Evolutionary conservation across 2,797 vertebrate species (phyloP), one percentile per base, ranked within the genome.

Genomic region (Catamblyrhynchus diadema): DNA sequence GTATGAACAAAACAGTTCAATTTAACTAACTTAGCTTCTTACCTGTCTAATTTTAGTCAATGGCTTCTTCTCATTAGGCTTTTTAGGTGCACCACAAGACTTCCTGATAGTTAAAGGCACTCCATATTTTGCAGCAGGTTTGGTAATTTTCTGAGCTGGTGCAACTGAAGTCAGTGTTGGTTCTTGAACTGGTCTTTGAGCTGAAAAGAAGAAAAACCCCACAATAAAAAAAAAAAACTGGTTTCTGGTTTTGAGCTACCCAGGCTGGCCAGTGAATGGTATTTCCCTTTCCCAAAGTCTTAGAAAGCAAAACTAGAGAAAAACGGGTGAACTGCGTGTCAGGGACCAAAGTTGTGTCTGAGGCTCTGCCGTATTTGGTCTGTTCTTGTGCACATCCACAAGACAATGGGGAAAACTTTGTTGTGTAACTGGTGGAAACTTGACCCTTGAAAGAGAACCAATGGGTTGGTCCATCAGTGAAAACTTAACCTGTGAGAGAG

Each of bases 71-170:
- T 99, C 99, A 30, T 94, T 97, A 39, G 97, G 92, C 87, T 98
- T 99, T 97, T 98, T 99, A 95, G 96, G 81, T 74, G 92, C 96
- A 60, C 98, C 98, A 37, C 95, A 97, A 60, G 98, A 95, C 96
- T 98, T 99, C 96, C 97, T 99, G 74, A 93, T 97, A 24, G 96
- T 97, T 98, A 99, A 99, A 99, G 99, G 99, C 98, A 99, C 98
- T 98, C 99, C 99, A 2, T 99, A 99, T 98, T 99, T 99, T 97
- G 98, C 98, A 95, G 99, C 99, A 98, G 99, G 99, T 98, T 99
- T 99, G 89, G 99, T 99, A 94, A 99, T 99, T 98, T 99, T 99
- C 97, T 98, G 99, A 90, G 98, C 97, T 95, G 98, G 97, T 80
- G 96, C 77, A 81, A 97, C 95, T 67, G 98, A 96, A 89, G 96